Base-by-base conservation (phyloP, 2,797 vertebrate genomes). In the Arctocebus calabarensis region DNA sequence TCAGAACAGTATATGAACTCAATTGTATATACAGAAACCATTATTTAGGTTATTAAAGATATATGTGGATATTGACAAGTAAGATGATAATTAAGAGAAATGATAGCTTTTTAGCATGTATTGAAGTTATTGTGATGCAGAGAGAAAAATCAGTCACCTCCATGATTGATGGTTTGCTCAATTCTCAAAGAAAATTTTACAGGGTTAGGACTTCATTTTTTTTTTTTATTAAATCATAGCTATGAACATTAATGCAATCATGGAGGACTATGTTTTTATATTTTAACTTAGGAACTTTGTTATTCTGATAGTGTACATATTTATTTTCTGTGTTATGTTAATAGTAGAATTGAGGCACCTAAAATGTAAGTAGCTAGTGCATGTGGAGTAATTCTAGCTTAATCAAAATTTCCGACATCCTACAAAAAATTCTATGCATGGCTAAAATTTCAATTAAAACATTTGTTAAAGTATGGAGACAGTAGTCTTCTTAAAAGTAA, bases 131-230 rank as follows among this genome's bases (percentile, higher is more conserved):
- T 6, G 9, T 95, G 61, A 79, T 8, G 92, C 74, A 90, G 78
- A 90, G 12, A 94, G 22, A 61, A 90, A 93, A 62, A 48, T 52
- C 48, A 52, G 5, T 52, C 48, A 0, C 13, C 12, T 83, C 29
- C 32, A 11, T 45, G 43, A 87, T 22, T 86, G 84, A 89, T 48
- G 89, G n/a, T 61, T 85, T 90, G 88, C 64, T 12, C 16, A 68
- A 52, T 83, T 23, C 19, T 95, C 29, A 90, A 48, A 92, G 88
- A 90, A 96, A 94, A 90, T 75, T 70, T 74, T 85, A 90, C 57
- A 73, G 40, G 8, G 6, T 8, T 3, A 0, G 59, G 29, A 68
- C 71, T 90, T 62, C 55, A 40, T 32, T 91, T 94, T 89, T 89
- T 40, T 40, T 40, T 40, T 40, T 40, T 40, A 40, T 40, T 40